A percentile compares a stretch with the other conserved stretches of the same genome.
Conservation (phyloP, 1,140 invertebrate species). For the Calephelis virginiensis region DNA sequence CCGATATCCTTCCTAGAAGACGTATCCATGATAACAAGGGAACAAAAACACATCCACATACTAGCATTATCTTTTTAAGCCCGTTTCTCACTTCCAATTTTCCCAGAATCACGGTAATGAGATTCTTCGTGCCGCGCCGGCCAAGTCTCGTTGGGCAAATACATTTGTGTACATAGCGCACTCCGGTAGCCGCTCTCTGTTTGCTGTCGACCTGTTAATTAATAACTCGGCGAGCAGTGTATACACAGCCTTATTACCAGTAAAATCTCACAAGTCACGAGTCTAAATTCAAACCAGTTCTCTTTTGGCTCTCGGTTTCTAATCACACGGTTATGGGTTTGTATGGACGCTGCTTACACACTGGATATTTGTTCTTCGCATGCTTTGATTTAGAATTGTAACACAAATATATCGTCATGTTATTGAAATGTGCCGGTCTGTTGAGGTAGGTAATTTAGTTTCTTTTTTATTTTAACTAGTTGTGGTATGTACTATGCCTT, state of each 20-base stretch:
- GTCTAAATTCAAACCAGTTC: constrained; percentile 66
- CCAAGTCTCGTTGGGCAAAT: constrained; percentile 61
- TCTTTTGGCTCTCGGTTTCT: constrained; percentile 60
- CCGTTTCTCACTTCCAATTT: constrained; percentile 73
- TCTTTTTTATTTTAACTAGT: no score
- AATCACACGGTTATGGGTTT: constrained; percentile 65
- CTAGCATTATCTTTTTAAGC: constrained; percentile 67
- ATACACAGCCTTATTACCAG: constrained; percentile 76
- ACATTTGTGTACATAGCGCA: constrained; percentile 69
- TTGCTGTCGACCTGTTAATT: constrained; percentile 77
- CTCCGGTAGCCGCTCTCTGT: constrained; percentile 69
- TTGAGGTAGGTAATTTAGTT: no score
- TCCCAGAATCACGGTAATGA: constrained; percentile 71
- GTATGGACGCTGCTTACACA: constrained; percentile 28
- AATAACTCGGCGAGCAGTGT: constrained; percentile 72
- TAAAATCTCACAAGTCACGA: constrained; percentile 77
- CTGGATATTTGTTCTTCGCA: constrained; percentile 27
- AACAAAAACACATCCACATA: constrained; percentile 54
- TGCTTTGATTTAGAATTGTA: constrained; percentile 22
- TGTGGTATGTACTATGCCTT: no score
- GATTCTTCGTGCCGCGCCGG: constrained; percentile 63
- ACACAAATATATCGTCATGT: constrained; percentile 1
- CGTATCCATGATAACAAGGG: constrained; percentile 52
- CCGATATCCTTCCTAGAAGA: constrained; percentile 38
- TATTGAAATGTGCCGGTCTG: not conserved